These are phyloP conservation scores for Emys orbicularis DNA, from an alignment of 2,797 vertebrate genomes.

Conservation along the genomic window DNA sequence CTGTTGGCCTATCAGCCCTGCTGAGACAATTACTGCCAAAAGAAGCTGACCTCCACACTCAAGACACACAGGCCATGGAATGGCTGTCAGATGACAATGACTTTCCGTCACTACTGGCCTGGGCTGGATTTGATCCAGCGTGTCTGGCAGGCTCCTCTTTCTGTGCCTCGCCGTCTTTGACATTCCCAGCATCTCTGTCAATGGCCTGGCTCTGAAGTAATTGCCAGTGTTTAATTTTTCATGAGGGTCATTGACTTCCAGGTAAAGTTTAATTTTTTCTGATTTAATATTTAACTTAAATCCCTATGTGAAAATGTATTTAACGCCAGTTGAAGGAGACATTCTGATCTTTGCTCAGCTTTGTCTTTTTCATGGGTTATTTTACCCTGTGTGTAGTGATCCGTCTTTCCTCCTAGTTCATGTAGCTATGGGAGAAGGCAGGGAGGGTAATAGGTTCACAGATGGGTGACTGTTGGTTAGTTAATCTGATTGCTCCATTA, in stretches of 20 bases:
- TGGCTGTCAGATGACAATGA: background rate
- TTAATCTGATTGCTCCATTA: background rate
- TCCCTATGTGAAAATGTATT: background rate
- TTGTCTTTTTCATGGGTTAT: background rate
- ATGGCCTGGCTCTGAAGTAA: background rate
- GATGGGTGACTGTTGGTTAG: background rate
- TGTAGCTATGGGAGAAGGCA: background rate
- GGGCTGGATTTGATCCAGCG: rapidly evolving
- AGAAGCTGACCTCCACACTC: background rate
- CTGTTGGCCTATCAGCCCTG: background rate
- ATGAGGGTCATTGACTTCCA: background rate
- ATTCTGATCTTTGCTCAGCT: constrained; percentile 45
- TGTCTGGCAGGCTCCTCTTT: background rate
- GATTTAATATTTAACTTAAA: constrained; percentile 72
- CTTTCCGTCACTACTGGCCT: background rate
- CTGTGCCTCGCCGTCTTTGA: background rate
- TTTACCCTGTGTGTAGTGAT: constrained; percentile 36
- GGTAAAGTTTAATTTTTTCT: constrained; percentile 46
- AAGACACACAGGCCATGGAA: background rate
- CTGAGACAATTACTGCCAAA: background rate
- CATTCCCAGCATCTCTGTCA: background rate
- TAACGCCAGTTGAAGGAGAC: background rate
- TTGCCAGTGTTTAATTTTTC: background rate
- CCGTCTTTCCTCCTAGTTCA: background rate
- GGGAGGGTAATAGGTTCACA: background rate